Conservation (phyloP, 2,888 invertebrate genomes). For the Listrodromus nycthemerus region DNA sequence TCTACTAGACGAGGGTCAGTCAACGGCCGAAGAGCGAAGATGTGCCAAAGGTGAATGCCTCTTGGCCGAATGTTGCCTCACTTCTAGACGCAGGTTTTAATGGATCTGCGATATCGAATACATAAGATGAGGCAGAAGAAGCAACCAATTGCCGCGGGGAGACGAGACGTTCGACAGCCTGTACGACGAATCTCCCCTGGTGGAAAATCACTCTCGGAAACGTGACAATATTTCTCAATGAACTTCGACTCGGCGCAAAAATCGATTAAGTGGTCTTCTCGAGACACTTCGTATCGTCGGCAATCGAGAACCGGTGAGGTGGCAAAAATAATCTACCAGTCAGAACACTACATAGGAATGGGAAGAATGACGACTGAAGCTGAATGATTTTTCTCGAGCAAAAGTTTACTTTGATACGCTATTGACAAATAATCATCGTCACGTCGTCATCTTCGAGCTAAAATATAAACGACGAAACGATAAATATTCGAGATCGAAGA, state of each 20-base stretch:
- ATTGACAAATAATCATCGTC: background rate
- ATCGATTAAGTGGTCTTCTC: background rate
- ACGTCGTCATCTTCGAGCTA: background rate
- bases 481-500: constrained; percentile 7
- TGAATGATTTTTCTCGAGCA: background rate
- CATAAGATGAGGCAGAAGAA: background rate
- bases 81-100: background rate
- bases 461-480: constrained; percentile 12
- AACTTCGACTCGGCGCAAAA: background rate
- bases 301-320: too few species aligned
- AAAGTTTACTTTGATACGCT: background rate
- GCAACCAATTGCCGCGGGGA: background rate
- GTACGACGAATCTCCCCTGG: background rate
- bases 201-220: background rate
- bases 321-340: too few species aligned
- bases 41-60: background rate
- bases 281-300: background rate
- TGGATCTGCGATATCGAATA: background rate
- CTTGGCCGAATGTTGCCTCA: background rate
- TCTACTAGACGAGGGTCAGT: background rate
- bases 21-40: background rate
- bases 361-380: background rate
- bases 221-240: constrained; percentile 41
- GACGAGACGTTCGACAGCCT: constrained; percentile 12
- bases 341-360: too few species aligned